phyloP scores from a whole-genome alignment of 1,140 invertebrate species.

The Bombyx mandarina region DNA sequence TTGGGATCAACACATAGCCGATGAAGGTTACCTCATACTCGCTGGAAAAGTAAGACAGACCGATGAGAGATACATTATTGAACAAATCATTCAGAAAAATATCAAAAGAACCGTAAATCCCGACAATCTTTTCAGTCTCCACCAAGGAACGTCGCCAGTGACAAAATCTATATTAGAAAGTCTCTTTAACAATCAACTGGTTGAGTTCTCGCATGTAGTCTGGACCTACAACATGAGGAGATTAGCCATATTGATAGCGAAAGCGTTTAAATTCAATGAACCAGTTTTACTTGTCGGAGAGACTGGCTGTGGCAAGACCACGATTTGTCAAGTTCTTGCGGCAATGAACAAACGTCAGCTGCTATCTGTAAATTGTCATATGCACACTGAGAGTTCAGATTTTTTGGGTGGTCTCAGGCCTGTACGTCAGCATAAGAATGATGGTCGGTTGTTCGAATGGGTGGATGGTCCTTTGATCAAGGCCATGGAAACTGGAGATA shows the following conservation, averaged over 20 bases:
- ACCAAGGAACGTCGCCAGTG: slow-evolving; percentile 81
- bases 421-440: slow-evolving; percentile 77
- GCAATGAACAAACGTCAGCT: slow-evolving; percentile 77
- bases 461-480: slow-evolving; percentile 94
- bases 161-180: slow-evolving; percentile 81
- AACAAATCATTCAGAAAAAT: slow-evolving; percentile 86
- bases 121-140: slow-evolving; percentile 83
- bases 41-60: slow-evolving; percentile 92
- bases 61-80: slow-evolving; percentile 85
- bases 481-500: slow-evolving; percentile 89
- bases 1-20: slow-evolving; percentile 97
- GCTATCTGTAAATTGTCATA: slow-evolving; percentile 95
- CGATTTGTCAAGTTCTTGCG: slow-evolving; percentile 92
- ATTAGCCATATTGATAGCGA: slow-evolving; percentile 91
- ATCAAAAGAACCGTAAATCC: slow-evolving; percentile 85
- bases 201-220: slow-evolving; percentile 85
- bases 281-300: slow-evolving; percentile 97
- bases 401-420: slow-evolving; percentile 97
- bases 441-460: slow-evolving; percentile 93
- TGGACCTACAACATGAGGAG: slow-evolving; percentile 95
- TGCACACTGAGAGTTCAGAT: slow-evolving; percentile 98
- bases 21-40: slow-evolving; percentile 96
- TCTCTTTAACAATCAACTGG: slow-evolving; percentile 71
- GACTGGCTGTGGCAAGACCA: slow-evolving; percentile 99
- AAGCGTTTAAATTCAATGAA: slow-evolving; percentile 93